Base-by-base conservation (phyloP, 2,888 invertebrate genomes). In the Laspeyria flexula region DNA sequence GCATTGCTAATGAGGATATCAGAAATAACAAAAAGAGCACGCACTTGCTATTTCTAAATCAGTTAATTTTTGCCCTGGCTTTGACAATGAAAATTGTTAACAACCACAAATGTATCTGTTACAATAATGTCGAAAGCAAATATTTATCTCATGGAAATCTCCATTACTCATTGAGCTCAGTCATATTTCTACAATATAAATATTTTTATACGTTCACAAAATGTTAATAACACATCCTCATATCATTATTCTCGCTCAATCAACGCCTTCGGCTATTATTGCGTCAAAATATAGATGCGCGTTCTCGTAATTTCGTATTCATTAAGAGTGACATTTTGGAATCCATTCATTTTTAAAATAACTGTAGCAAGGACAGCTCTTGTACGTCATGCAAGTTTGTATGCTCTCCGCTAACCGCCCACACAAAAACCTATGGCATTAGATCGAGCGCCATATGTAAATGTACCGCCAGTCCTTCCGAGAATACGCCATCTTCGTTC, bases 401-500 rank as follows among this genome's bases (percentile, higher is more conserved):
- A 33, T 50, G 52, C 42, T 54, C 37, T 35, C 55, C 64, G 65
- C 68, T 48, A 27, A 1, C 48, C 71, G 51, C 67, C 23, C 31
- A 43, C 58, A 58, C 30, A 50, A 40, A 21, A 29, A 35, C 68
- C 73, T 34, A 67, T 42, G 61, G 64, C 59, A 46, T 48, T 66
- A 70, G 69, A 64, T 59, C 67, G 64, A 63, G 61, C 81, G 83
- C 85, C 90, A 86, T 89, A 90, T 91, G 91, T 91, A 90, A 90
- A 91, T 90, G 81, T 82, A 81, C 73, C 75, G 77, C 69, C 63
- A 73, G 83, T 86, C 91, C 91, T 92, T 92, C 91, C 83, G 78
- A 90, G 91, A 92, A 92, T 77, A 75, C 81, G 81, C 82, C 86
- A 83, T 85, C 84, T 86, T 84, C 72, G 83, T 73, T 85, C 89